These are phyloP conservation scores for Lasioglossum pauxillum DNA, from an alignment of 2,888 invertebrate species.

Conservation along the genomic window DNA sequence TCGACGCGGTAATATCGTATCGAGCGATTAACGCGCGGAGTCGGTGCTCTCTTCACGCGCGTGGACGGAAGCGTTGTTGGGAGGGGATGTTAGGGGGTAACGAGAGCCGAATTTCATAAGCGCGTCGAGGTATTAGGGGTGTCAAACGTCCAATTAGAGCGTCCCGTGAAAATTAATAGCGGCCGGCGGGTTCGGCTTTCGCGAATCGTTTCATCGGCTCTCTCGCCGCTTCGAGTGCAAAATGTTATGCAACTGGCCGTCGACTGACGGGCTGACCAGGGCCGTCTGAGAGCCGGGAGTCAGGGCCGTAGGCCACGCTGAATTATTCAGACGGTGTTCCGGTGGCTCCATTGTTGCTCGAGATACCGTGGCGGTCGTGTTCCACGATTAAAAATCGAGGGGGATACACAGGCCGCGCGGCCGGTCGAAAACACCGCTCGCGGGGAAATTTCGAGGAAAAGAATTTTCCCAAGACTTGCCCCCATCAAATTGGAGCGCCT, in stretches of 20 bases:
- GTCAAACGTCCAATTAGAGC: conserved; percentile 70
- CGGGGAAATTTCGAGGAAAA: conserved; percentile 40
- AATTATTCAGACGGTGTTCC: conserved; percentile 67
- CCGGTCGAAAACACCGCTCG: conserved; percentile 29
- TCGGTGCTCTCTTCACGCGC: conserved; percentile 7
- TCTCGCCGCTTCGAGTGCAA: conserved; percentile 40
- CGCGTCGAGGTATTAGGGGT: conserved; percentile 61
- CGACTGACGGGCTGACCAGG: conserved; percentile 48
- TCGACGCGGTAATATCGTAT: conserved; percentile 39
- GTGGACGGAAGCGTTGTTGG: not conserved
- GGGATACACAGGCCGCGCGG: conserved; percentile 2
- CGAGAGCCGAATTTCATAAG: conserved; percentile 60
- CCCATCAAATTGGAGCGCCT: conserved; percentile 21
- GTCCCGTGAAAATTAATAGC: conserved; percentile 63
- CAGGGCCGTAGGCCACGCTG: conserved; percentile 65
- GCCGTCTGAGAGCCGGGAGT: conserved; percentile 47
- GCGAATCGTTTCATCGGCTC: conserved; percentile 44
- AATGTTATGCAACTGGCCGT: conserved; percentile 43
- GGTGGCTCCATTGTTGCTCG: conserved; percentile 64
- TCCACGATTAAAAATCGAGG: conserved; percentile 67
- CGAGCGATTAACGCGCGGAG: conserved; percentile 49
- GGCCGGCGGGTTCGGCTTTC: conserved; percentile 40
- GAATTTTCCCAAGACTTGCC: conserved; percentile 15
- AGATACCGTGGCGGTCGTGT: conserved; percentile 61
- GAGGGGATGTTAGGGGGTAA: conserved; percentile 28